A percentile compares a stretch with the other conserved stretches of the same genome.
phyloP scores from a whole-genome alignment of 1,140 invertebrate species.

The Lasioglossum baleicum region DNA sequence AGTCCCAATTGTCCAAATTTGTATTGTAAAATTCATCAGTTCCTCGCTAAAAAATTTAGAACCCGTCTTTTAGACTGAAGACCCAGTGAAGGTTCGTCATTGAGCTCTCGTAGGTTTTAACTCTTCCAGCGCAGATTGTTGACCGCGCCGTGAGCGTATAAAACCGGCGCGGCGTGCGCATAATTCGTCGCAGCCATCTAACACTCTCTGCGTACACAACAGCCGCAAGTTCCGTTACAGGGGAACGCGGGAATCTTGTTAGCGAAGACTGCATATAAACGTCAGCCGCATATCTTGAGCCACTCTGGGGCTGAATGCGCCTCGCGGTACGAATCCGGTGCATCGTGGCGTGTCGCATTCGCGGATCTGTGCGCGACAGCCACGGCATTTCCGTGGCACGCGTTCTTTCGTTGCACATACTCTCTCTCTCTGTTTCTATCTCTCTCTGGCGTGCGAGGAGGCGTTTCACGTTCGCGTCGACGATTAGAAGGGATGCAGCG shows the following conservation, averaged over 20 bases:
- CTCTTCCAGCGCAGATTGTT: no score
- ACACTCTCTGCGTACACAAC: not conserved
- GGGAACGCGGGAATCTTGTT: not conserved
- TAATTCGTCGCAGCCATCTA: no score
- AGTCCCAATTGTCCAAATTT: no score
- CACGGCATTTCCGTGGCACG: not conserved
- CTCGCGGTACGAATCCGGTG: not conserved
- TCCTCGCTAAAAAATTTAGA: no score
- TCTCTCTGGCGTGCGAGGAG: no score
- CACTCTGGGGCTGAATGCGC: not conserved
- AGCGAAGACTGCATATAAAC: not conserved
- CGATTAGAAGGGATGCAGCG: not conserved
- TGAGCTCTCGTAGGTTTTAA: no score
- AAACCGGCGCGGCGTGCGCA: no score
- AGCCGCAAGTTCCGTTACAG: not conserved
- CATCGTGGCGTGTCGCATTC: not conserved
- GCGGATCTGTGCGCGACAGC: not conserved
- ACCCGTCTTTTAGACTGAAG: no score
- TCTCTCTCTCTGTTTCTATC: no score
- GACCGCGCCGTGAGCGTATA: no score
- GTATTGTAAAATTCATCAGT: no score
- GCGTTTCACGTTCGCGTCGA: not conserved
- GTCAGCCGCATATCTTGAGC: constrained; percentile 3
- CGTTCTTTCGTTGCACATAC: not conserved
- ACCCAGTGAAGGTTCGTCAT: no score